Evolutionary conservation across 2,888 invertebrate species (phyloP).

Genomic region (Eupithecia insigniata): DNA sequence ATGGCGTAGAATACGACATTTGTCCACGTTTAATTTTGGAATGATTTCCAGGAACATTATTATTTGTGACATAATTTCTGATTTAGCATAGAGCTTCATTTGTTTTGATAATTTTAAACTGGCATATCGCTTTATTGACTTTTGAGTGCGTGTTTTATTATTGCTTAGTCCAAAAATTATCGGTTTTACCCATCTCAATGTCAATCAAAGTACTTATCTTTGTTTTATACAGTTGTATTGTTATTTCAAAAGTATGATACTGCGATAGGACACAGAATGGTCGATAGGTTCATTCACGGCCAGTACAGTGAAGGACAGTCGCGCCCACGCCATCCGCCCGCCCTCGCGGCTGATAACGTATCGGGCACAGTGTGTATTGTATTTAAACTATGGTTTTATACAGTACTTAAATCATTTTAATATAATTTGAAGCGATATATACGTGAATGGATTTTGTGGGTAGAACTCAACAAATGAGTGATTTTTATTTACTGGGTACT

Average conservation of each 20-base stretch:
- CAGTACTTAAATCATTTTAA: background rate
- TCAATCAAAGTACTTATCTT: conserved; percentile 17
- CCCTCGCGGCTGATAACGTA: conserved; percentile 63
- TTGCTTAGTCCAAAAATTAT: conserved; percentile 14
- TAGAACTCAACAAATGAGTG: background rate
- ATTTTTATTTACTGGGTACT: background rate
- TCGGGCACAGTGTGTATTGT: conserved; percentile 51
- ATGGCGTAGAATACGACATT: conserved; percentile 77
- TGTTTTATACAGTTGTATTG: conserved; percentile 23
- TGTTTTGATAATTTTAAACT: conserved; percentile 7
- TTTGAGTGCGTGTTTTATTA: background rate
- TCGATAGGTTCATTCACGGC: conserved; percentile 54
- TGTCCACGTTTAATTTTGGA: conserved; percentile 77
- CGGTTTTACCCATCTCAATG: conserved; percentile 32
- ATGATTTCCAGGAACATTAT: conserved; percentile 73
- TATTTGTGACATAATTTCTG: conserved; percentile 63
- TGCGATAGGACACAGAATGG: conserved; percentile 26
- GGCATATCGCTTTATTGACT: background rate
- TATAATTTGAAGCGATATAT: background rate
- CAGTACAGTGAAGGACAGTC: conserved; percentile 75
- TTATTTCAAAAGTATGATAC: conserved; percentile 51
- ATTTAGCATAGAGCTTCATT: conserved; percentile 7
- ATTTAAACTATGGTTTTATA: conserved; percentile 26
- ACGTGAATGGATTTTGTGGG: background rate
- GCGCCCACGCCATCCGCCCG: conserved; percentile 73